Evolutionary conservation across 2,113 vertebrate genomes (phyloP), one percentile per base, ranked within the genome.

Genomic region (Felis catus): DNA sequence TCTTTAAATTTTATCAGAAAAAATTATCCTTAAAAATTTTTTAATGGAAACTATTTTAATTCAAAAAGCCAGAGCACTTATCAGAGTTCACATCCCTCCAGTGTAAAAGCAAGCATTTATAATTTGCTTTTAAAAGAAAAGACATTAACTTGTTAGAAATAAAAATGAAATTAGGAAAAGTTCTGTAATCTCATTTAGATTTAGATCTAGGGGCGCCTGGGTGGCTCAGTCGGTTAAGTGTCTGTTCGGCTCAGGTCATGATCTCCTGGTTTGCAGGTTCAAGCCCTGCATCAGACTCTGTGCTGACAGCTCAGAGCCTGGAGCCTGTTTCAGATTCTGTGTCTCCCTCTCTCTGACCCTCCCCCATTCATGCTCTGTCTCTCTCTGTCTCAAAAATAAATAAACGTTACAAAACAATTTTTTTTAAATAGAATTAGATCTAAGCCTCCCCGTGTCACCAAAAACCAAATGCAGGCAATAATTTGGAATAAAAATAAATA

Each of bases 401-500:
- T 45, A 45, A 45, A 45, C 8, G 45, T 45, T 45, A 45, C 45
- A 9, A 45, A 45, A 36, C 36, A 36, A 36, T 36, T 36, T 36
- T 36, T 36, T 36, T 36, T 45, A 0, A 45, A 45, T 45, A 45
- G 41, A 90, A 71, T 92, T 94, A 86, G 63, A 21, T 71, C 65
- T 66, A 73, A 89, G 8, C 18, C 45, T 85, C 48, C 23, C 0
- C 18, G 8, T 51, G 25, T 92, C 29, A 92, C 19, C 25, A 86
- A 96, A 95, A 91, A 33, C 15, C 41, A 82, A 90, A 89, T 66
- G 7, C 55, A 93, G 61, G 81, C 36, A 82, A 71, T 25, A 86
- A 7, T 95, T 68, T 95, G 36, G 33, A 92, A 82, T 85, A 82
- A 94, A 93, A 92, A 96, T 53, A 82, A 83, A 83, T 70, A 71